Evolutionary conservation across 1,140 invertebrate species (phyloP).

Genomic region (Oncopeltus fasciatus): DNA sequence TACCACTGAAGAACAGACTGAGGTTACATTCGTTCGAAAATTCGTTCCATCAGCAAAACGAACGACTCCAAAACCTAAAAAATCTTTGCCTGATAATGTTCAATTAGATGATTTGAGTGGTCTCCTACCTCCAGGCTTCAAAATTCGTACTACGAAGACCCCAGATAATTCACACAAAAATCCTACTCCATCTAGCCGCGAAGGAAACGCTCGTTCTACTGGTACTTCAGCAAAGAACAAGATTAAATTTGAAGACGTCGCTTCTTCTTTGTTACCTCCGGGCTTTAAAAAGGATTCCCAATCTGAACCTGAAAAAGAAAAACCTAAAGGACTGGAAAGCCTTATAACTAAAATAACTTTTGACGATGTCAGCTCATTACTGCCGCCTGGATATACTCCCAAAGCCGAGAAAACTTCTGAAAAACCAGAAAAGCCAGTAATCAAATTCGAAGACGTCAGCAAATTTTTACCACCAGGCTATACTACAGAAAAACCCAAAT

Average conservation of each 20-base stretch:
- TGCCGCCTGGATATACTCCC: constrained; percentile 29
- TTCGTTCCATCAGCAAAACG: constrained; percentile 43
- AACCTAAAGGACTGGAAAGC: constrained; percentile 20
- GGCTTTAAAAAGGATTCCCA: constrained; percentile 39
- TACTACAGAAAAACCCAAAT: neutral
- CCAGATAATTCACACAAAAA: constrained; percentile 24
- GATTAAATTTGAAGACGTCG: constrained; percentile 40
- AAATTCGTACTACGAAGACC: constrained; percentile 33
- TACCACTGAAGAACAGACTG: constrained; percentile 33
- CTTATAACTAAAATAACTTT: constrained; percentile 27
- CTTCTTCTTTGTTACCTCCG: constrained; percentile 43
- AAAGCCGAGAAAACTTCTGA: neutral
- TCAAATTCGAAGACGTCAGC: constrained; percentile 9
- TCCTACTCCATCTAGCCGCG: constrained; percentile 20
- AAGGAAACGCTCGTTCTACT: constrained; percentile 17
- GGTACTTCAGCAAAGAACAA: constrained; percentile 25
- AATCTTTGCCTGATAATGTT: constrained; percentile 36
- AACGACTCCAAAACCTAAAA: constrained; percentile 31
- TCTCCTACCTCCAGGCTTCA: constrained; percentile 44
- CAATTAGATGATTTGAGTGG: constrained; percentile 43
- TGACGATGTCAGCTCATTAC: constrained; percentile 27
- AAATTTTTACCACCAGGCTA: constrained; percentile 3
- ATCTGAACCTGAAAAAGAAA: constrained; percentile 24
- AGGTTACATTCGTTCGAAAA: constrained; percentile 41
- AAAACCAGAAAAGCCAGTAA: constrained; percentile 5